phyloP scores from a whole-genome alignment of 2,888 invertebrate species.

The Sepiola atlantica region DNA sequence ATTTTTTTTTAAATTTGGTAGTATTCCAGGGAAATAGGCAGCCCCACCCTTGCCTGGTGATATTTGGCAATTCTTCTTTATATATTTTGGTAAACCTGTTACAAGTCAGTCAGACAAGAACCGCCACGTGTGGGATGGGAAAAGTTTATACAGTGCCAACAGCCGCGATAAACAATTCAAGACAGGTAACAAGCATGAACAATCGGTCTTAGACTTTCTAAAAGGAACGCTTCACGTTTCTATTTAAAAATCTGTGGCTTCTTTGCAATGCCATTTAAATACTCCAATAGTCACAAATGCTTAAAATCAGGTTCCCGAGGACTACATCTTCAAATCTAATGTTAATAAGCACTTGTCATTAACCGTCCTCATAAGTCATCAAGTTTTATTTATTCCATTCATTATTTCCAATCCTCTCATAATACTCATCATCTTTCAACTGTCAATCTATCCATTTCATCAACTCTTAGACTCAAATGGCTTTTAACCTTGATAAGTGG shows the following conservation, averaged over 20 bases:
- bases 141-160: not conserved
- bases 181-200: not conserved
- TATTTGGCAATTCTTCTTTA: not conserved
- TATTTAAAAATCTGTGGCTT: not conserved
- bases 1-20: not conserved
- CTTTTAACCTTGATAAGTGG: no score
- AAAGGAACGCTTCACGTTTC: not conserved
- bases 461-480: no score
- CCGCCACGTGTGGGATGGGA: not conserved
- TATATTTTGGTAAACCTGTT: not conserved
- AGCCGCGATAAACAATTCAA: not conserved
- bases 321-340: no score
- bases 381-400: no score
- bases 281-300: no score
- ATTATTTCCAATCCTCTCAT: no score
- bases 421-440: no score
- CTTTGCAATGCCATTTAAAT: no score
- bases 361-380: no score
- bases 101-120: not conserved
- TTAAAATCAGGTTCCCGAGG: no score
- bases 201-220: not conserved
- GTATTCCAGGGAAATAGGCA: not conserved
- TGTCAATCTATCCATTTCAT: no score
- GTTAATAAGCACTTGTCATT: no score
- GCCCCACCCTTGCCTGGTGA: not conserved